phyloP scores from a whole-genome alignment of 2,113 vertebrate species.

The Glaucomys volans region DNA sequence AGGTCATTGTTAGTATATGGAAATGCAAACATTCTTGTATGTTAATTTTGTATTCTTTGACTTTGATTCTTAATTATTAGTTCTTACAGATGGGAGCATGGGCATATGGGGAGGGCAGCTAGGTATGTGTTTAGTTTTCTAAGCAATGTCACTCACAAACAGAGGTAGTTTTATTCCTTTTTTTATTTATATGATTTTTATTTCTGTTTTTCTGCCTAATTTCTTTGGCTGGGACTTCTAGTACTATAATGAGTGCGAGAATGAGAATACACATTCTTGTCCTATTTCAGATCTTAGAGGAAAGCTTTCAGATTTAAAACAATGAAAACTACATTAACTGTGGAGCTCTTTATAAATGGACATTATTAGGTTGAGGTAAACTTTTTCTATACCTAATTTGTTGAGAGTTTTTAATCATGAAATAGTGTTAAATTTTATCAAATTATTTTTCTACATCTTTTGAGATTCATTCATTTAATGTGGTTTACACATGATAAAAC shows the following conservation, averaged over 20 bases:
- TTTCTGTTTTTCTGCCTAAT: neutral
- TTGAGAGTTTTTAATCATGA: neutral
- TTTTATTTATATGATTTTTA: neutral
- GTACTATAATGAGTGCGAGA: neutral
- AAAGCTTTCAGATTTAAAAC: neutral
- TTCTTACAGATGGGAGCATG: neutral
- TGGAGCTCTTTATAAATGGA: neutral
- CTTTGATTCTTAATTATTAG: neutral
- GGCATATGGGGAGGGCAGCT: too few relatives aligned
- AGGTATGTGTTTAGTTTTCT: neutral
- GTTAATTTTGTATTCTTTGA: neutral
- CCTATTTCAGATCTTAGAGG: neutral
- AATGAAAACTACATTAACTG: neutral
- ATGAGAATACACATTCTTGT: neutral
- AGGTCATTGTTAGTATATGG: neutral
- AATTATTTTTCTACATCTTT: neutral
- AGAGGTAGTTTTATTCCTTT: neutral
- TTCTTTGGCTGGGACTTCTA: neutral
- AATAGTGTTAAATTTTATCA: neutral
- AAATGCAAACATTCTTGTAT: neutral
- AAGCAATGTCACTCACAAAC: neutral
- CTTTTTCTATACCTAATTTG: neutral
- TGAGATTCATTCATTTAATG: neutral
- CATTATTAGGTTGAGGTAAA: neutral
- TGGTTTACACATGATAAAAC: neutral